Evolutionary conservation across 1,140 invertebrate genomes (phyloP), one percentile per base, ranked within the genome.

Genomic region (Apis laboriosa): DNA sequence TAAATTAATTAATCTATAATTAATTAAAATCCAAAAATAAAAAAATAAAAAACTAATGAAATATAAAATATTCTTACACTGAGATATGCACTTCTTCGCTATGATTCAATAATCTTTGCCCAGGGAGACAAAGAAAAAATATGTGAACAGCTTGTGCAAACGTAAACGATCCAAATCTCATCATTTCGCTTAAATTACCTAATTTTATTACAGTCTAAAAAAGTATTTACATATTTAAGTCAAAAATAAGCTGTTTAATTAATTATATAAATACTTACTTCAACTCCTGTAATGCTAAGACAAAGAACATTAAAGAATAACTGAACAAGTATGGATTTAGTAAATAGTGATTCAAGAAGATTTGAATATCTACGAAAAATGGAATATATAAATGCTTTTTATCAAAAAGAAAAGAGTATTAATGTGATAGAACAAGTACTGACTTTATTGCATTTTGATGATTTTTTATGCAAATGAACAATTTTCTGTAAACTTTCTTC

Each of bases 31-130:
- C 4, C 12, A 75, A 51, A 19, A 17, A 8, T 60, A 63, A 19
- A 9, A 28, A 3, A 12, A 24, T 24, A 24, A 24, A 51, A 11
- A 49, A 49, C 4, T 34, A 19, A 19, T 24, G 21, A 51, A 24
- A 51, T 24, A 19, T 24, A 24, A 24, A 24, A 51, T n/a, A 51
- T 63, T 75, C 58, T 75, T 63, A 75, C 58, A 17, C 21, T 2
- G 56, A 15, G 15, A 4, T 2, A n/a, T 75, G 19, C 0, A 63
- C 17, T 2, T 63, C 21, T 63, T 75, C 73, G 19, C 73, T 63
- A 17, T 75, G 73, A 51, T 75, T 63, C 7, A 75, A 7, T 51
- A 75, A n/a, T 60, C 34, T 75, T 51, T 75, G 73, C 28, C 73
- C 73, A 51, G 73, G 58, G 19, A 75, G 15, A 9, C 73, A 75